Evolutionary conservation across 2,888 invertebrate genomes (phyloP).

Genomic region (Romanomermis culicivorax): DNA sequence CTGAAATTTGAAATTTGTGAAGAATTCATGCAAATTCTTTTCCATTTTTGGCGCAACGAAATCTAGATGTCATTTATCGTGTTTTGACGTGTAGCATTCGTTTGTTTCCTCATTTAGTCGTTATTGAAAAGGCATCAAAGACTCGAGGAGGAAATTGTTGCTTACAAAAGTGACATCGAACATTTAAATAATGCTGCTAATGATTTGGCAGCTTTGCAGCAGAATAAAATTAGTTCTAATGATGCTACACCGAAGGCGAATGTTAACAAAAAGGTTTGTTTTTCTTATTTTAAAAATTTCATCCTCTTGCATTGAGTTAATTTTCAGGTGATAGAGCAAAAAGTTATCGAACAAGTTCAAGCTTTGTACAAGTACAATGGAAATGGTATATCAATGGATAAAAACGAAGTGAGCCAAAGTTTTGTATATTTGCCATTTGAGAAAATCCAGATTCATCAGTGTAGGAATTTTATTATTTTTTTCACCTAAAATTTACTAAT

Average conservation of each 20-base stretch:
- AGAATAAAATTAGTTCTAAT: not conserved
- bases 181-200: conserved; percentile 27
- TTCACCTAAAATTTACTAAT: no score
- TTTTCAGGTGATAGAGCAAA: conserved; percentile 11
- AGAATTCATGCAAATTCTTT: no score
- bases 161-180: conserved; percentile 59
- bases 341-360: not conserved
- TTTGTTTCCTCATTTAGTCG: conserved; percentile 34
- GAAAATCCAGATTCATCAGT: no score
- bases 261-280: no score
- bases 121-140: conserved; percentile 63
- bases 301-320: not conserved
- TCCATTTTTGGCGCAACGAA: no score
- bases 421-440: conserved; percentile 15
- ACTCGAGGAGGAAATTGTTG: conserved; percentile 63
- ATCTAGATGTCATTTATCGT: no score
- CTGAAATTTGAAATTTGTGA: no score
- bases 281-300: no score
- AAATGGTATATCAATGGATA: conserved; percentile 69
- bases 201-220: conserved; percentile 22
- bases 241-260: not conserved
- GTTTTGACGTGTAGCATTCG: no score
- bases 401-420: conserved; percentile 46
- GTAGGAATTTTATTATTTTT: no score
- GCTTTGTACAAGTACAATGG: conserved; percentile 59